Percentiles rank a stretch among this genome's conserved stretches.
phyloP scores from a whole-genome alignment of 2,888 invertebrate species.

The Hirtodrosophila confusa region DNA sequence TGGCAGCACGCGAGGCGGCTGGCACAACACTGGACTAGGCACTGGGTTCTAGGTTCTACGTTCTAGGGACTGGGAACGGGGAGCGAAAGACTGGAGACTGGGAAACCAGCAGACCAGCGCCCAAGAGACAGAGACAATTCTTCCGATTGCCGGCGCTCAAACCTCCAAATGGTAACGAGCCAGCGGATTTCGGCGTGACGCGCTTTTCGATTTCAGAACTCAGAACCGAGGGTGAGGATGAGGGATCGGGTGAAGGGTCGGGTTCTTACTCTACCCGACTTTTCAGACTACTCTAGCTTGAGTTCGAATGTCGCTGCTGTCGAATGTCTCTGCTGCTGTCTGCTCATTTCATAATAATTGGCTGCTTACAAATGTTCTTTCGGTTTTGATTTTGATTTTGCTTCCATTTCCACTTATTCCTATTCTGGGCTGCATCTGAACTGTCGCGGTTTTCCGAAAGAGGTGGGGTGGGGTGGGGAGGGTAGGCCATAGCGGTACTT shows the following conservation, averaged over 20 bases:
- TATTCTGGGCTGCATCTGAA: constrained; percentile 26
- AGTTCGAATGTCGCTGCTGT: too few relatives aligned
- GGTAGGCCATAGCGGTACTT: constrained; percentile 59
- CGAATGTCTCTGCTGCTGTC: constrained; percentile 26
- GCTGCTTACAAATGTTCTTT: constrained; percentile 77
- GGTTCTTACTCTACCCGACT: too few relatives aligned
- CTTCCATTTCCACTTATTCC: constrained; percentile 43
- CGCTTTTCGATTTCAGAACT: constrained; percentile 61
- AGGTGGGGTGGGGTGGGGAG: too few relatives aligned
- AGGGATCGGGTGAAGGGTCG: too few relatives aligned
- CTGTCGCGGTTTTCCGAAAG: constrained; percentile 50
- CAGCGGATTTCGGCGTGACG: constrained; percentile 72
- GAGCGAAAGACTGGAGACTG: constrained; percentile 4
- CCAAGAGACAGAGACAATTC: constrained; percentile 44
- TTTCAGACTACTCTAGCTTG: too few relatives aligned
- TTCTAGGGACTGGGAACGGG: too few relatives aligned
- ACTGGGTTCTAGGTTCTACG: not conserved
- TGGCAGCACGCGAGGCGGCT: constrained; percentile 76
- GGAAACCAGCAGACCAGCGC: constrained; percentile 29
- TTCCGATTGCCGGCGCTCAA: constrained; percentile 68
- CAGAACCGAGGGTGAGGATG: not conserved
- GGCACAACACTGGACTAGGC: constrained; percentile 16
- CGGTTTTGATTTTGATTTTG: constrained; percentile 58
- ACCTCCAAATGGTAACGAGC: constrained; percentile 71
- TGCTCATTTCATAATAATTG: constrained; percentile 72